Evolutionary conservation across 2,888 invertebrate genomes (phyloP).

Genomic region (Spatulosminthurus flaviceps): DNA sequence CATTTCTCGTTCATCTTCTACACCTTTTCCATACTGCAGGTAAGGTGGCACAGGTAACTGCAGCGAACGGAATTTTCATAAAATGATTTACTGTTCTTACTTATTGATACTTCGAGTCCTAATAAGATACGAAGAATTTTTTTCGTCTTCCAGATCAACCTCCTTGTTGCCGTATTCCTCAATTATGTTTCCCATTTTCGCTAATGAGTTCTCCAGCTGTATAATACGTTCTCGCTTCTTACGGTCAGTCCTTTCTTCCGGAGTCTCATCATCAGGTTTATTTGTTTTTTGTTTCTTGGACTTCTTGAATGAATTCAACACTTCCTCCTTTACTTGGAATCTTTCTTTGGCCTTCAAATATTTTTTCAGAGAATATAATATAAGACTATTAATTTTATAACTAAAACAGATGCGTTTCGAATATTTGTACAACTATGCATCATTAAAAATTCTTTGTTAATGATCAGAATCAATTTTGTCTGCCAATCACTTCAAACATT

Average conservation of each 20-base stretch:
- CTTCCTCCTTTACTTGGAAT: neutral
- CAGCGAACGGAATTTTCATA: too few species aligned
- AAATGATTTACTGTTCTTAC: slow-evolving; percentile 21
- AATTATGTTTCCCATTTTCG: slow-evolving; percentile 10
- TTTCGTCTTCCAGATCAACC: slow-evolving; percentile 26
- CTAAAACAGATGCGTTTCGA: too few species aligned
- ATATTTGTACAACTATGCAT: too few species aligned
- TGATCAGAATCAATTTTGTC: too few species aligned
- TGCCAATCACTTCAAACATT: too few species aligned
- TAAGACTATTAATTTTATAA: neutral
- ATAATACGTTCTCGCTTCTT: slow-evolving; percentile 10
- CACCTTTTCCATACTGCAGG: too few species aligned
- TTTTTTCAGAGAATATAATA: neutral
- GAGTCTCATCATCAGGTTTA: slow-evolving; percentile 10
- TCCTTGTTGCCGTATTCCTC: neutral
- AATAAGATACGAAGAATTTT: slow-evolving; percentile 28
- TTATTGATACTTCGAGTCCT: slow-evolving; percentile 14
- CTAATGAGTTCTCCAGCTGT: slow-evolving; percentile 4
- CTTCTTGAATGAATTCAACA: neutral
- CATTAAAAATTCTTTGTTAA: too few species aligned
- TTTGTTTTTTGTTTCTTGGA: too few species aligned
- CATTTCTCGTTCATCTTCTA: too few species aligned
- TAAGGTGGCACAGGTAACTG: too few species aligned
- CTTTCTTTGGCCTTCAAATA: neutral
- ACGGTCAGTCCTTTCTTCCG: neutral